These are phyloP conservation scores for Lagodon rhomboides DNA, from an alignment of 2,797 vertebrate genomes.

Conservation along the genomic window DNA sequence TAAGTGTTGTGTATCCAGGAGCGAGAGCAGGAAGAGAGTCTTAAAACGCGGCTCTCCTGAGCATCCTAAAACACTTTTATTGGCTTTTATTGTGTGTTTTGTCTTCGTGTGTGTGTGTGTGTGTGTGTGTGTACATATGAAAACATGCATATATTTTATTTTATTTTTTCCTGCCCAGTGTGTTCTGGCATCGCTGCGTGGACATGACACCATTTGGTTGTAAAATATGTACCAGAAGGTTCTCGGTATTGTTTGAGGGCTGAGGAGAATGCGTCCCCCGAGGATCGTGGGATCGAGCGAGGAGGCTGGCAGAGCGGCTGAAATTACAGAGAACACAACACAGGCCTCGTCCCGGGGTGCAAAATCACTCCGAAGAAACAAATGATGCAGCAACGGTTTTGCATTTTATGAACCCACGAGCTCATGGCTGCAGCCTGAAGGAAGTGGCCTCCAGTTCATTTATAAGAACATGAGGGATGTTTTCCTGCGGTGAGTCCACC, in stretches of 20 bases:
- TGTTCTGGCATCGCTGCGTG: slow-evolving; percentile 77
- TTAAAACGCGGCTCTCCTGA: slow-evolving; percentile 81
- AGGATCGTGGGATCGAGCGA: slow-evolving; percentile 67
- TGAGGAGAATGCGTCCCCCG: slow-evolving; percentile 66
- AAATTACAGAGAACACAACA: slow-evolving; percentile 66
- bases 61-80: slow-evolving; percentile 84
- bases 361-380: slow-evolving; percentile 71
- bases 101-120: slow-evolving; percentile 33
- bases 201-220: slow-evolving; percentile 73
- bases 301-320: slow-evolving; percentile 67
- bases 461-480: slow-evolving; percentile 47
- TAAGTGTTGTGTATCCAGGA: slow-evolving; percentile 78
- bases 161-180: slow-evolving; percentile 62
- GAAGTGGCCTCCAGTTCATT: slow-evolving; percentile 44
- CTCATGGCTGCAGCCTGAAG: slow-evolving; percentile 41
- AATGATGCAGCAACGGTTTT: slow-evolving; percentile 74
- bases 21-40: slow-evolving; percentile 81
- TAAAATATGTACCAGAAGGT: slow-evolving; percentile 76
- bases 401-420: slow-evolving; percentile 63
- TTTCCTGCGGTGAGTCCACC: slow-evolving; percentile 34
- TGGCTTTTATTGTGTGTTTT: slow-evolving; percentile 80
- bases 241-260: slow-evolving; percentile 72
- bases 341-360: slow-evolving; percentile 62
- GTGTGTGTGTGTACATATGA: slow-evolving; percentile 9
- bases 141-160: slow-evolving; percentile 41